Base-by-base conservation (phyloP, 2,113 vertebrate species). In the Poeciliopsis occidentalis region DNA sequence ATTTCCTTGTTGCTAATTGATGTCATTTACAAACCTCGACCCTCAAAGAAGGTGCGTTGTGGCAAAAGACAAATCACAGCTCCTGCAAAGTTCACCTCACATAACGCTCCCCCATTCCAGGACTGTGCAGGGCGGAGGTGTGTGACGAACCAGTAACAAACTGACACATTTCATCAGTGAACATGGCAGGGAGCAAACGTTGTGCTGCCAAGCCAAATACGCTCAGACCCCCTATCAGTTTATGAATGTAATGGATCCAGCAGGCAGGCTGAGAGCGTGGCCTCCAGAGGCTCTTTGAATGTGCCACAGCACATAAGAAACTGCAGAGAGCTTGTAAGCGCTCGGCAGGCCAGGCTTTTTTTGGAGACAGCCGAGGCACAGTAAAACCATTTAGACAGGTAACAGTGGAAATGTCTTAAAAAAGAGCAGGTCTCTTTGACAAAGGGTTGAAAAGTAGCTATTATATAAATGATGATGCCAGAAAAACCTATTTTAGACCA, bases 181-280 rank as follows among this genome's bases (percentile, higher is more conserved):
- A 80, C 84, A 80, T 86, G 90, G 80, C 88, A 88, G 87, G 75
- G 86, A 88, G 81, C 64, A 75, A 86, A 85, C 63, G 60, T 31
- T n/a, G 71, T 44, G 39, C 78, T 79, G 88, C 78, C 80, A 84
- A 90, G 81, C 64, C 80, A 89, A 91, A 91, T 72, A 78, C 60
- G 54, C 77, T 73, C 65, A 71, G 82, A 65, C 73, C 73, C 78
- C 80, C 85, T 60, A 84, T 88, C 75, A 76, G 73, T 87, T 82
- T 87, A 89, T 85, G 80, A 75, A 83, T 83, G 80, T 84, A 83
- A 92, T 69, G 75, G 75, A 87, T 84, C 77, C 85, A 84, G 87
- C 73, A 74, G 82, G 64, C 83, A 73, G 80, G 51, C 67, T 4
- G 77, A 83, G 85, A 61, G 29, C 24, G 62, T 64, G 75, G 78